Conservation (phyloP, 1,140 invertebrate genomes). For the Limonius californicus region DNA sequence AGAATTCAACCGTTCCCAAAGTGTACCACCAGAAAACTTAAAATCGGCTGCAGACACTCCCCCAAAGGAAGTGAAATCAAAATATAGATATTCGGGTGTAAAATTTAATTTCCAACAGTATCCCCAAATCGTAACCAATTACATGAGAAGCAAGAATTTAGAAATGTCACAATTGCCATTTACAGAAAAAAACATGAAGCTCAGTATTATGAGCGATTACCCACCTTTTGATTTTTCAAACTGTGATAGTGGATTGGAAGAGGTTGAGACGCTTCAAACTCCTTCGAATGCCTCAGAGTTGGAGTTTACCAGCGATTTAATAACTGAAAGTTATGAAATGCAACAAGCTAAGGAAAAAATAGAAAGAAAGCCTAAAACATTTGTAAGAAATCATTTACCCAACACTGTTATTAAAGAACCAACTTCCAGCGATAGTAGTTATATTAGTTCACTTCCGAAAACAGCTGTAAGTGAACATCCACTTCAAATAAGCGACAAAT, state of each 20-base stretch:
- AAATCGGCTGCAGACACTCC: constrained; percentile 12
- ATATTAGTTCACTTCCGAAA: not conserved
- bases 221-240: constrained; percentile 33
- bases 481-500: not conserved
- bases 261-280: constrained; percentile 52
- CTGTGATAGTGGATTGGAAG: constrained; percentile 29
- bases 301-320: constrained; percentile 59
- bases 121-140: constrained; percentile 64
- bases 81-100: constrained; percentile 63
- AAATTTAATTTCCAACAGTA: constrained; percentile 68
- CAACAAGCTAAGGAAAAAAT: constrained; percentile 47
- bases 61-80: constrained; percentile 28
- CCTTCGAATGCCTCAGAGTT: constrained; percentile 65
- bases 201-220: constrained; percentile 29
- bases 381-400: constrained; percentile 23
- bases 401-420: constrained; percentile 31
- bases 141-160: constrained; percentile 68
- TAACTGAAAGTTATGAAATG: constrained; percentile 47
- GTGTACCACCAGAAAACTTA: constrained; percentile 37
- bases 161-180: constrained; percentile 60
- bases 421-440: not conserved
- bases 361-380: constrained; percentile 30
- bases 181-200: constrained; percentile 53
- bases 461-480: not conserved
- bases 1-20: constrained; percentile 33